Conservation (phyloP, 2,888 invertebrate genomes). For the Trichopria drosophilae region DNA sequence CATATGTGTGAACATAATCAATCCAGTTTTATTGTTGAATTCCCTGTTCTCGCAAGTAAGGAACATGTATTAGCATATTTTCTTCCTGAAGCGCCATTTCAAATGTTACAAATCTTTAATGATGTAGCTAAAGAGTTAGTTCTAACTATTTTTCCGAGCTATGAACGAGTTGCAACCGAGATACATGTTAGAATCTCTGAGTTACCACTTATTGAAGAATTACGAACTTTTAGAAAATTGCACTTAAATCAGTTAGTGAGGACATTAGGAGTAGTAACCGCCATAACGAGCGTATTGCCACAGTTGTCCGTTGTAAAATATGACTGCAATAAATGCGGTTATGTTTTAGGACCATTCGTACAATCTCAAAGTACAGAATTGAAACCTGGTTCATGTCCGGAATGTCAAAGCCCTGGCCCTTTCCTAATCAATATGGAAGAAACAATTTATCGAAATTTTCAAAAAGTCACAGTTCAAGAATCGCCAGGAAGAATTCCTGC, state of each 20-base stretch:
- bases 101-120: slow-evolving; percentile 96
- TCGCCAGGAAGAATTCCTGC: slow-evolving; percentile 97
- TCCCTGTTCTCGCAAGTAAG: slow-evolving; percentile 83
- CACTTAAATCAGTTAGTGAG: slow-evolving; percentile 94
- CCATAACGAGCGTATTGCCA: slow-evolving; percentile 92
- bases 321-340: slow-evolving; percentile 95
- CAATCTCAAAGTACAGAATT: slow-evolving; percentile 93
- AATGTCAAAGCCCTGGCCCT: slow-evolving; percentile 95
- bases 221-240: slow-evolving; percentile 86
- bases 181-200: slow-evolving; percentile 95
- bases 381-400: slow-evolving; percentile 95
- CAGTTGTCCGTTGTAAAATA: slow-evolving; percentile 95
- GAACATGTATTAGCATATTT: slow-evolving; percentile 96
- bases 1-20: slow-evolving; percentile 93
- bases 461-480: slow-evolving; percentile 96
- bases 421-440: slow-evolving; percentile 99
- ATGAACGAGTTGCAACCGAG: slow-evolving; percentile 89
- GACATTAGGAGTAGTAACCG: slow-evolving; percentile 92
- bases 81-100: slow-evolving; percentile 94
- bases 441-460: slow-evolving; percentile 98
- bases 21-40: slow-evolving; percentile 89
- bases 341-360: slow-evolving; percentile 92
- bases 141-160: slow-evolving; percentile 91
- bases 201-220: slow-evolving; percentile 92
- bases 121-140: slow-evolving; percentile 93